A percentile compares a stretch with the other conserved stretches of the same genome.
These are phyloP conservation scores for Zaprionus davidi DNA, from an alignment of 1,140 invertebrate genomes.

Conservation along the genomic window DNA sequence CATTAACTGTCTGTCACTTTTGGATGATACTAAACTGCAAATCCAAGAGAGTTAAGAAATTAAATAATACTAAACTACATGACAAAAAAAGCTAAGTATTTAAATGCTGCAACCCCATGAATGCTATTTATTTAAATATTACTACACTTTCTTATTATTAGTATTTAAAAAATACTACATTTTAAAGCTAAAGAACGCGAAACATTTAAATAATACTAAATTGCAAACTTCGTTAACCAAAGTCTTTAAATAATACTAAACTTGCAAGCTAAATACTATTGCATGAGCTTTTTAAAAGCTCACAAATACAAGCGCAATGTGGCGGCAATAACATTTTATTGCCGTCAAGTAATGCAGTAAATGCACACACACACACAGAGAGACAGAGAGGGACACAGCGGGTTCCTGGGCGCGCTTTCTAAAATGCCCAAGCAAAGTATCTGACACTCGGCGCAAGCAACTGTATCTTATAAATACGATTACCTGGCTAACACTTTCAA, in stretches of 20 bases:
- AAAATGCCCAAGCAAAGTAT: conserved; percentile 59
- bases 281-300: conserved; percentile 39
- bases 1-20: too few species aligned
- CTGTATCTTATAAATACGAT: conserved; percentile 79
- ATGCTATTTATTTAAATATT: neutral
- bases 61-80: too few species aligned
- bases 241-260: neutral
- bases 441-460: conserved; percentile 54
- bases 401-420: conserved; percentile 32
- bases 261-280: neutral
- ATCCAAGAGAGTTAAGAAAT: too few species aligned
- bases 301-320: conserved; percentile 22
- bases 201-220: neutral
- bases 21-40: too few species aligned
- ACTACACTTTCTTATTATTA: neutral
- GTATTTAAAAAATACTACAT: neutral
- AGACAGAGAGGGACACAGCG: neutral
- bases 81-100: too few species aligned
- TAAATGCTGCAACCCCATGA: too few species aligned
- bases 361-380: conserved; percentile 2
- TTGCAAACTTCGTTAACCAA: neutral
- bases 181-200: neutral
- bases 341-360: conserved; percentile 10
- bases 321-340: conserved; percentile 31
- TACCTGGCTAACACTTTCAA: conserved; percentile 51